A percentile compares a stretch with the other conserved stretches of the same genome.
phyloP scores from a whole-genome alignment of 2,113 vertebrate genomes.

The Poeciliopsis occidentalis region DNA sequence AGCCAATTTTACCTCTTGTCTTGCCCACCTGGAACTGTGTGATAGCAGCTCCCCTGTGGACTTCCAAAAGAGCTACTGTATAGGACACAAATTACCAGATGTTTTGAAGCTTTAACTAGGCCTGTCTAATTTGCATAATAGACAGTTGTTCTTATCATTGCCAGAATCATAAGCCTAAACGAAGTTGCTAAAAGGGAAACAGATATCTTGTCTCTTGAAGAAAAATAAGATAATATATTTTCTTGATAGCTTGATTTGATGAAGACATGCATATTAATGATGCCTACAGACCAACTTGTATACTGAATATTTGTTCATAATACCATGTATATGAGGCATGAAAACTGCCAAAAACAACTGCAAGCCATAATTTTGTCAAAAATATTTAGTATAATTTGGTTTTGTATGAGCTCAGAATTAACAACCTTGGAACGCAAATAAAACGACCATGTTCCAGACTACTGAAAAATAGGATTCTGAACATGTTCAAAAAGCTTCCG shows the following conservation, averaged over 20 bases:
- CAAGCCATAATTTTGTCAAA: too few relatives aligned
- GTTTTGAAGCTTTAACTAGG: constrained; percentile 49
- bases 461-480: too few relatives aligned
- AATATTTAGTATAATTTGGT: too few relatives aligned
- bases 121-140: constrained; percentile 64
- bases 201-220: background rate
- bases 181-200: background rate
- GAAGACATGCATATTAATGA: background rate
- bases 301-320: too few relatives aligned
- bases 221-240: background rate
- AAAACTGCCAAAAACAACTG: too few relatives aligned
- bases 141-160: constrained; percentile 49
- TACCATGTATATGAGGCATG: too few relatives aligned
- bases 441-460: too few relatives aligned
- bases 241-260: background rate
- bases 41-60: constrained; percentile 67
- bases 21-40: constrained; percentile 57
- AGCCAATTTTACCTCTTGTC: constrained; percentile 47
- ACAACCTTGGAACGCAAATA: too few relatives aligned
- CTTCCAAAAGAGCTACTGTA: constrained; percentile 39
- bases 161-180: constrained; percentile 15
- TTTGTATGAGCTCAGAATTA: too few relatives aligned
- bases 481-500: too few relatives aligned
- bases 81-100: constrained; percentile 72
- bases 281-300: background rate